phyloP scores from a whole-genome alignment of 2,888 invertebrate genomes.

The Cerastis leucographa region DNA sequence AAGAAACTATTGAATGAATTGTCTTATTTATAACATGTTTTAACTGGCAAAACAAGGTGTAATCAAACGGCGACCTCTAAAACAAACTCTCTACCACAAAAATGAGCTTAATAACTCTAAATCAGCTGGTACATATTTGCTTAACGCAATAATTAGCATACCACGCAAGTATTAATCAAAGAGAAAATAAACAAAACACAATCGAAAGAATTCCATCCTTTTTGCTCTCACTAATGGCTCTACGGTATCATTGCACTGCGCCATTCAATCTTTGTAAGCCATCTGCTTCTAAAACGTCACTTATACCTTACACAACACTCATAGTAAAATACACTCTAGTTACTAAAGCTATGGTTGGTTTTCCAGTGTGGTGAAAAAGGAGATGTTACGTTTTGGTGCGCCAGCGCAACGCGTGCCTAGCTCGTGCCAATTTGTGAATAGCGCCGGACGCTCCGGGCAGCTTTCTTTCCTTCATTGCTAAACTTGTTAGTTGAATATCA shows the following conservation, averaged over 20 bases:
- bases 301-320: slow-evolving; percentile 45
- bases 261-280: slow-evolving; percentile 87
- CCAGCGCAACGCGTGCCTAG: slow-evolving; percentile 84
- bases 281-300: slow-evolving; percentile 64
- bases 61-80: background rate
- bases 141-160: slow-evolving; percentile 63
- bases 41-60: background rate
- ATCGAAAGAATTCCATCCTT: slow-evolving; percentile 83
- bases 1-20: background rate
- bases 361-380: slow-evolving; percentile 52
- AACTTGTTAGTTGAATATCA: slow-evolving; percentile 89
- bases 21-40: background rate
- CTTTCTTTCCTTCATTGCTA: slow-evolving; percentile 89
- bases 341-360: slow-evolving; percentile 48
- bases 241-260: slow-evolving; percentile 83
- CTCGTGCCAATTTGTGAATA: slow-evolving; percentile 90
- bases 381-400: slow-evolving; percentile 70
- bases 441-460: slow-evolving; percentile 87
- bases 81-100: slow-evolving; percentile 33
- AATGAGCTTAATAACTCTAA: slow-evolving; percentile 33
- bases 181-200: slow-evolving; percentile 75
- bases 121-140: slow-evolving; percentile 43
- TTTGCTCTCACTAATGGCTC: slow-evolving; percentile 84
- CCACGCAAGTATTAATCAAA: slow-evolving; percentile 61
- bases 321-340: slow-evolving; percentile 61